Evolutionary conservation across 64 coral and sea anemone genomes (phyloP), one percentile per base, ranked within the genome.

Genomic region (Montipora efflorescens): DNA sequence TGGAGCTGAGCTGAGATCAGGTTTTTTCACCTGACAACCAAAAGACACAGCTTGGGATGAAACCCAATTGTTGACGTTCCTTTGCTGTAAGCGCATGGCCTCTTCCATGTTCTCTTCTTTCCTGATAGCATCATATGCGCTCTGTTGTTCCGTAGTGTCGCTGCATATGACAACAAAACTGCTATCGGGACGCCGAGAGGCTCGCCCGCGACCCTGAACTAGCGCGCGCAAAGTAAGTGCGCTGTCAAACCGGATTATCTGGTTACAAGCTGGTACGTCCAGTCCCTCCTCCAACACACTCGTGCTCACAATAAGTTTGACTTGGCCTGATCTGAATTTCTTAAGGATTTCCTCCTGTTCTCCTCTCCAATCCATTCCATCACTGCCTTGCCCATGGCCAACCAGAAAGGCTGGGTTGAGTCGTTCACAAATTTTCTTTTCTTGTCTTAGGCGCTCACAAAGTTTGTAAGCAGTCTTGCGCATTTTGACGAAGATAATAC

Each of bases 341-440:
- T 94, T 96, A 23, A 99, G 79, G 12, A 95, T 75, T 43, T 94
- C 85, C 44, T 96, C 95, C 76, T 99, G 98, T 28, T 96, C 98
- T 73, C 95, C 98, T 62, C 92, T 74, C 98, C 98, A 99, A 36
- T 80, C 88, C 98, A 99, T 99, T 76, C 98, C 98, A 87, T 99
- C 98, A 15, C 89, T 92, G 47, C 95, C 98, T 7, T 77, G 75
- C n/a, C 98, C 98, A 44, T 99, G 98, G 2, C 98, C 98, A 1
- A 99, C 98, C 23, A 96, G 94, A 11, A 82, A 79, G 72, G 74
- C 87, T 23, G 98, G 98, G 19, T 99, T 99, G 0, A 99, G 55
- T 1, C 90, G 25, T 71, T 87, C 84, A 4, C 8, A 88, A 28
- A 99, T 87, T 13, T 10, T 50, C 4, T 23, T 58, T 43, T 99